phyloP scores from a whole-genome alignment of 2,797 vertebrate genomes.

The Clarias fuscus region DNA sequence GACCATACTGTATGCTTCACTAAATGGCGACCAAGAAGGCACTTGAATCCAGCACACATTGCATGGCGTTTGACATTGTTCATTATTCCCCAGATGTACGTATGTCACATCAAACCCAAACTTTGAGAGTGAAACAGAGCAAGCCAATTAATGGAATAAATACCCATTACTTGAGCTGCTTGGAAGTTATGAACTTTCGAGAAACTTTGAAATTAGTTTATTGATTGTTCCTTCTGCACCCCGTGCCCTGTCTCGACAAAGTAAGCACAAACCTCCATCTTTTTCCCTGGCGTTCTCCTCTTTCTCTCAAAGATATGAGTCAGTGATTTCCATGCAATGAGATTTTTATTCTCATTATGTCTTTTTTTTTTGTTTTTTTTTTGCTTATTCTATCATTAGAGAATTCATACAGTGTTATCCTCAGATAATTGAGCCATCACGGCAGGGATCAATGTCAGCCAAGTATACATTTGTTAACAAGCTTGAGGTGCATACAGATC shows the following conservation, averaged over 20 bases:
- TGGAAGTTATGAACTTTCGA: slow-evolving; percentile 57
- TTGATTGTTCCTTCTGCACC: slow-evolving; percentile 60
- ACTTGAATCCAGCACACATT: neutral
- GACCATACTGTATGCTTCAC: neutral
- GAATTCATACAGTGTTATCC: neutral
- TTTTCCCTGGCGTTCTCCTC: neutral
- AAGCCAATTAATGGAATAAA: slow-evolving; percentile 63
- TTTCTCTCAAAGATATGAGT: slow-evolving; percentile 28
- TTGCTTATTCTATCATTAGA: neutral
- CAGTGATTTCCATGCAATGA: slow-evolving; percentile 1
- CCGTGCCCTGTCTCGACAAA: slow-evolving; percentile 40
- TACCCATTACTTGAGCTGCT: slow-evolving; percentile 51
- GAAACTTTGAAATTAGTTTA: slow-evolving; percentile 68
- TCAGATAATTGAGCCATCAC: slow-evolving; percentile 6
- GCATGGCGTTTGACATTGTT: slow-evolving; percentile 26
- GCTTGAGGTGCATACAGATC: neutral
- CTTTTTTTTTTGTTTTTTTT: neutral
- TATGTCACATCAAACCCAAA: slow-evolving; percentile 21
- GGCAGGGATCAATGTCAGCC: neutral
- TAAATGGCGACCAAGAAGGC: neutral
- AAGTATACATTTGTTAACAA: slow-evolving; percentile 9
- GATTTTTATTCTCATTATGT: slow-evolving; percentile 12
- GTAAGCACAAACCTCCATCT: slow-evolving; percentile 34
- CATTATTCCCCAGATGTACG: slow-evolving; percentile 30
- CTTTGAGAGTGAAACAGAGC: slow-evolving; percentile 57